Base-by-base conservation (phyloP, 2,888 invertebrate species). In the Rotaria socialis region DNA sequence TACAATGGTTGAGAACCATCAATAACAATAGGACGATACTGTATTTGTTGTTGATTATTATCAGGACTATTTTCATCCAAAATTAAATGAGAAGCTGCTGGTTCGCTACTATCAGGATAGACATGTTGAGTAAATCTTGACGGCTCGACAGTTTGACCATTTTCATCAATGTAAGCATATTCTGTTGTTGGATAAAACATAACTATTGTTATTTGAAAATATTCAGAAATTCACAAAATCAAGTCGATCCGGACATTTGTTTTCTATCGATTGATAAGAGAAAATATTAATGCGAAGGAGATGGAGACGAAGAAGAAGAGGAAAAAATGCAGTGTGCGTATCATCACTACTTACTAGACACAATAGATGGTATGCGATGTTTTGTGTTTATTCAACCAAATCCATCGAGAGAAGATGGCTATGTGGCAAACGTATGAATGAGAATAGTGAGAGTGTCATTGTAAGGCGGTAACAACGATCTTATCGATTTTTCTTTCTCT, bases 1-100 rank as follows among this genome's bases (percentile, higher is more conserved):
- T 67, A 67, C 67, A 67, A 67, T 35, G 67, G 67, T 35, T 67
- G 67, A 35, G 67, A 67, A 41, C 35, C 67, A 67, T 67, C 35
- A 19, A 67, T 41, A 35, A 41, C 16, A 67, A 67, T 67, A 6
- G 67, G 67, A 19, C 35, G 67, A 35, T 67, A 67, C 35, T 67
- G 67, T 6, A 41, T 19, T 67, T 67, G 67, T 67, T 67, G 67
- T 67, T 67, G 67, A 41, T 16, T 67, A 67, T 7, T 35, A 67
- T 67, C 67, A 35, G 16, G 19, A 41, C 3, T 67, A 67, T 67
- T 67, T 19, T 67, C 67, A 41, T 67, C 67, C 0, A 67, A 35
- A 19, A 67, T 35, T 16, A 67, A 16, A 35, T 41, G 67, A 35
- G 67, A 67, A 14, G 35, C 1, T 35, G 35, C 0, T 67, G 8